Evolutionary conservation across 2,113 vertebrate species (phyloP).

Genomic region (Perca flavescens): DNA sequence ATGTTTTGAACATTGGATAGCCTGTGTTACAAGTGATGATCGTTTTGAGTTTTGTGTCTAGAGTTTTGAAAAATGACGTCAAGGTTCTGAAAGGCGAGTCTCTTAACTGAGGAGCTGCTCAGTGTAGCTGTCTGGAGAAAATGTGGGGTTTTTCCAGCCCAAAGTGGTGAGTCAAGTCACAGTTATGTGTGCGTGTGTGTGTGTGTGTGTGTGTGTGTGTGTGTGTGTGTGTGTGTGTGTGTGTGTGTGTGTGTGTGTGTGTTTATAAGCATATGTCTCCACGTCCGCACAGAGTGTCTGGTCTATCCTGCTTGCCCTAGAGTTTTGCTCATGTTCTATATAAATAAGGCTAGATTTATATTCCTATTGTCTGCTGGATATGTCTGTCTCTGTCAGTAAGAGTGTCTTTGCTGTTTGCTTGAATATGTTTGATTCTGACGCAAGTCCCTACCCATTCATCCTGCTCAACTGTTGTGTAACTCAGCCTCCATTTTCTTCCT

Average conservation of each 20-base stretch:
- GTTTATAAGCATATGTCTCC: neutral
- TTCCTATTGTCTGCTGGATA: neutral
- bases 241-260: neutral
- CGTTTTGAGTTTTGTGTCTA: too few relatives aligned
- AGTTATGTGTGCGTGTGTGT: neutral
- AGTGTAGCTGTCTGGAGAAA: neutral
- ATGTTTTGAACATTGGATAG: too few relatives aligned
- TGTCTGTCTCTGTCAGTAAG: neutral
- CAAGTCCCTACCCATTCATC: conserved; percentile 16
- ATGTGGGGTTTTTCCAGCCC: neutral
- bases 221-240: neutral
- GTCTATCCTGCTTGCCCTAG: neutral
- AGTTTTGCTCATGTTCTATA: neutral
- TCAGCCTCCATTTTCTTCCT: conserved; percentile 41
- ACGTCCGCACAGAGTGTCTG: neutral
- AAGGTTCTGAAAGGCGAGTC: too few relatives aligned
- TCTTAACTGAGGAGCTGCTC: neutral
- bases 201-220: neutral
- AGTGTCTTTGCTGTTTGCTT: neutral
- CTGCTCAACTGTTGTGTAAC: conserved; percentile 26
- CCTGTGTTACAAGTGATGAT: too few relatives aligned
- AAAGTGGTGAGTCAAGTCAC: neutral
- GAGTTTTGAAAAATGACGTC: too few relatives aligned
- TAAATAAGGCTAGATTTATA: neutral
- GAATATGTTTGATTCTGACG: neutral